Evolutionary conservation across 92 coral and sea anemone genomes (phyloP).

Genomic region (Anthopleura xanthogrammica): DNA sequence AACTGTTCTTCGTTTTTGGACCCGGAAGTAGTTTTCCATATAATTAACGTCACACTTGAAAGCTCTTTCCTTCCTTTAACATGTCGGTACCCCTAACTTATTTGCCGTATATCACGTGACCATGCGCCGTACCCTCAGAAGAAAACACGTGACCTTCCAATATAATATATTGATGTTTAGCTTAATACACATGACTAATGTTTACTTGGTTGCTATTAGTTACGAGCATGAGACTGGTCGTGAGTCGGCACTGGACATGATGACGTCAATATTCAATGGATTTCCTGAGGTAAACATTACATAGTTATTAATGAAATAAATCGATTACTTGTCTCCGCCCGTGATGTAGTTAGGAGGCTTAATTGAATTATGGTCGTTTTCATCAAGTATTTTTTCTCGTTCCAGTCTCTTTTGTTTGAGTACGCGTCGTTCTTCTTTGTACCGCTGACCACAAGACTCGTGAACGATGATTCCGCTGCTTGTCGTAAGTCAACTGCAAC

Average conservation of each 20-base stretch:
- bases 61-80: too few species aligned
- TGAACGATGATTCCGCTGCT: conserved; percentile 90
- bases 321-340: too few species aligned
- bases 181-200: not conserved
- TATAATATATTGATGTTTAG: not conserved
- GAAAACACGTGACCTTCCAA: not conserved
- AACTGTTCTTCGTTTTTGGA: too few species aligned
- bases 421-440: conserved; percentile 89
- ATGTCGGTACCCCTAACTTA: not conserved
- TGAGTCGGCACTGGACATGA: conserved; percentile 90
- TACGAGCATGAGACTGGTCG: conserved; percentile 93
- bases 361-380: not conserved
- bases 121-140: too few species aligned
- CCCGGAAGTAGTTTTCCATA: too few species aligned
- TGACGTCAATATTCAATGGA: conserved; percentile 70
- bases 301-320: not conserved
- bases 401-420: conserved; percentile 61
- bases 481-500: conserved; percentile 91
- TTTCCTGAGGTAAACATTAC: conserved; percentile 78
- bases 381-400: conserved; percentile 11
- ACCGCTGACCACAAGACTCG: conserved; percentile 88
- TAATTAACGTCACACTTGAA: too few species aligned
- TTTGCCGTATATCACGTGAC: too few species aligned
- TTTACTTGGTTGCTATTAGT: conserved; percentile 35
- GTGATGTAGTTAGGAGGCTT: too few species aligned